Base-by-base conservation (phyloP, 2,113 vertebrate genomes). In the Brienomyrus brachyistius region DNA sequence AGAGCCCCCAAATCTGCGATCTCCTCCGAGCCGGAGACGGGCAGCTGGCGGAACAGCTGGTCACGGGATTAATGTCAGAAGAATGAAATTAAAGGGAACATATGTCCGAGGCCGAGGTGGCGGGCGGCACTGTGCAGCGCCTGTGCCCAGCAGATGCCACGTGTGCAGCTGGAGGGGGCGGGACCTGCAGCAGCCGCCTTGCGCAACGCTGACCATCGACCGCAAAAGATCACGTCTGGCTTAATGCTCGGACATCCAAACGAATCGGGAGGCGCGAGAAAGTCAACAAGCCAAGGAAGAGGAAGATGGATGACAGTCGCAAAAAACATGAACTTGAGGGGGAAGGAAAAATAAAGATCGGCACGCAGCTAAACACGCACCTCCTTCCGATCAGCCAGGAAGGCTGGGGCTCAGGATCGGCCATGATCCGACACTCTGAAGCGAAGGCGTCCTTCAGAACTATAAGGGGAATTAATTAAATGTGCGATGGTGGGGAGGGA, bases 21-120 rank as follows among this genome's bases (percentile, higher is more conserved):
- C 96, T 90, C 88, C 88, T 96, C 95, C 93, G n/a, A 96, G 94
- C 96, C 95, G 95, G 95, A 96, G 95, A 96, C 95, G 95, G 95
- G 97, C 98, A 99, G 98, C 98, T 99, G 98, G 98, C 98, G 97
- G 97, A 99, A 99, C 98, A 99, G 98, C 98, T 99, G 98, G 98
- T 98, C 98, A 98, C 96, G 97, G 98, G 98, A 99, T 99, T 99
- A 99, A 98, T 99, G 98, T 99, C 98, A 99, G 97, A 85, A 89
- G 95, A 98, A 99, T 99, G 98, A 98, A 98, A 98, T 99, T 99
- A 99, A 99, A 98, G 96, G 97, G 97, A 99, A 98, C 98, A 99
- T 99, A 99, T 99, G 98, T 98, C 98, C 97, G 97, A 98, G 98
- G 98, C 98, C 96, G 98, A 97, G 96, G 98, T 98, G 98, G 97